phyloP scores from a whole-genome alignment of 2,797 vertebrate genomes.

The Bovichtus diacanthus region DNA sequence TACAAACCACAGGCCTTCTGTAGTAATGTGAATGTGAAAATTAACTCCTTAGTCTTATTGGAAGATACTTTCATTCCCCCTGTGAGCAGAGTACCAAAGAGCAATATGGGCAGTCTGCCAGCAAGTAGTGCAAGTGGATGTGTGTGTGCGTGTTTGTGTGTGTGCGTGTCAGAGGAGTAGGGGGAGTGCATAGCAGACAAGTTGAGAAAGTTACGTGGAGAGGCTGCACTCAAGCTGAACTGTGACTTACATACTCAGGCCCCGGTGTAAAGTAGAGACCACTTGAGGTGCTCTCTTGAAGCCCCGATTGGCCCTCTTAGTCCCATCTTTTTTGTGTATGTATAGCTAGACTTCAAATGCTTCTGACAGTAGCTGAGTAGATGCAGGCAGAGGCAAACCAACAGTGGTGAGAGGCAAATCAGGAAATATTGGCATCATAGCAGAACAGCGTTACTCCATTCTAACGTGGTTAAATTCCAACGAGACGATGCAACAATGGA shows the following conservation, averaged over 20 bases:
- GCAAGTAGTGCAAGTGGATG: conserved; percentile 14
- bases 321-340: not conserved
- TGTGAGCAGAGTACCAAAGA: conserved; percentile 49
- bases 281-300: conserved; percentile 16
- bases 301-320: not conserved
- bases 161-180: not conserved
- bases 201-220: not conserved
- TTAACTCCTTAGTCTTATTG: conserved; percentile 56
- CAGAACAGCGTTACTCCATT: not conserved
- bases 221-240: conserved; percentile 32
- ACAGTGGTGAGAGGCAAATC: not conserved
- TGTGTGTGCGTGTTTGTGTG: not conserved
- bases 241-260: not conserved
- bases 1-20: not conserved
- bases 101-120: conserved; percentile 43
- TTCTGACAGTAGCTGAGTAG: not conserved
- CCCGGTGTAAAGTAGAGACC: conserved; percentile 23
- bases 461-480: not conserved
- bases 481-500: not conserved
- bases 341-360: not conserved
- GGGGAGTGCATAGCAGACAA: not conserved
- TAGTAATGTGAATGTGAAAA: conserved; percentile 49
- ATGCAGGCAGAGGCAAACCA: not conserved
- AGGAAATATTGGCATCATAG: not conserved
- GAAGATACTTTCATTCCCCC: conserved; percentile 55